Conservation (phyloP, 2,888 invertebrate genomes). For the Plebejus melissa region DNA sequence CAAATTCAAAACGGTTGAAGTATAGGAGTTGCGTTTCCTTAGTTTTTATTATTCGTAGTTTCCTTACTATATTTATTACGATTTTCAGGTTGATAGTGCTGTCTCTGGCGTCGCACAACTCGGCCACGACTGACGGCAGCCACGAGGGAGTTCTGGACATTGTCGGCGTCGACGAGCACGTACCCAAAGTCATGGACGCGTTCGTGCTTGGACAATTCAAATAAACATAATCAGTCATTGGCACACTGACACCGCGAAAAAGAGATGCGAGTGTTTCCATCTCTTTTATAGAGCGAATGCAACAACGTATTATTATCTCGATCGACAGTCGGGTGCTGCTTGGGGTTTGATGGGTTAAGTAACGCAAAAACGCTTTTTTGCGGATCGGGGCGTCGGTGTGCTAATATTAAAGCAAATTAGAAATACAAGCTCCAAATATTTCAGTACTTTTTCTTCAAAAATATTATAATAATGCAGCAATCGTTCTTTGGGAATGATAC, state of each 20-base stretch:
- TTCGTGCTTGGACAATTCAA: conserved; percentile 79
- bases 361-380: background rate
- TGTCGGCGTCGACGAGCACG: conserved; percentile 81
- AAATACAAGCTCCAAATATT: background rate
- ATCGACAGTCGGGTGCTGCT: too few relatives aligned
- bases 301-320: too few relatives aligned
- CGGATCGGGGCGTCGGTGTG: background rate
- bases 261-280: too few relatives aligned
- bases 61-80: too few relatives aligned
- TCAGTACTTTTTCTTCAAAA: background rate
- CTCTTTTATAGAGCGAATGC: too few relatives aligned
- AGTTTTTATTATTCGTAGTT: too few relatives aligned
- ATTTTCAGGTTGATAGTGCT: conserved; percentile 77
- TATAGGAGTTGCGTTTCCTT: too few relatives aligned
- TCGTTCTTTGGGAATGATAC: background rate
- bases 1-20: too few relatives aligned
- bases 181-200: conserved; percentile 81
- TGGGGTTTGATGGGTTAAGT: too few relatives aligned
- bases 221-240: conserved; percentile 41
- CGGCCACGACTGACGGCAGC: conserved; percentile 64
- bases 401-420: too few relatives aligned
- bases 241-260: too few relatives aligned
- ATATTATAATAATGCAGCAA: background rate
- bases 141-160: conserved; percentile 80
- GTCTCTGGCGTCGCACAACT: conserved; percentile 76